Conservation (phyloP, 2,113 vertebrate genomes). For the Gymnobelideus leadbeateri region DNA sequence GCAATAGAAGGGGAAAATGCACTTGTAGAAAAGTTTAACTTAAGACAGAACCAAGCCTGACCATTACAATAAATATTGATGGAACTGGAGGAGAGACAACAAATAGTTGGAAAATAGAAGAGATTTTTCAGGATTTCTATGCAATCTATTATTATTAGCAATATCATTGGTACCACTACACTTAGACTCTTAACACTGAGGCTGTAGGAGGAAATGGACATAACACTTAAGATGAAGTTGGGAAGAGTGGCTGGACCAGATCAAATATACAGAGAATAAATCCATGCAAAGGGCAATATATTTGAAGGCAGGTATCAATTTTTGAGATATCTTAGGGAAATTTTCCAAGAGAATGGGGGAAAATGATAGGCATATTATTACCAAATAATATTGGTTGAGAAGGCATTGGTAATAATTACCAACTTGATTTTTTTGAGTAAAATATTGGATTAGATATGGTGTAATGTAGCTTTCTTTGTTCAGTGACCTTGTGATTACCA, state of each 20-base stretch:
- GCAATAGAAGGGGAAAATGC: neutral
- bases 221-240: neutral
- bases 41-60: neutral
- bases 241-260: neutral
- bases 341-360: neutral
- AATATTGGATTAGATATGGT: neutral
- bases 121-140: neutral
- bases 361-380: neutral
- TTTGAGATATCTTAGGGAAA: neutral
- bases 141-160: too few relatives aligned
- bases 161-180: neutral
- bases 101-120: neutral
- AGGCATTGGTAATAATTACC: neutral
- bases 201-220: neutral
- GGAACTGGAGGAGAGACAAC: neutral
- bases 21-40: neutral
- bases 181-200: neutral
- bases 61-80: neutral
- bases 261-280: neutral
- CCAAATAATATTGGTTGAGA: neutral
- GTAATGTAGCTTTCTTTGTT: neutral
- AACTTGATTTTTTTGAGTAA: neutral
- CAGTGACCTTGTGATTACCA: neutral
- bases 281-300: neutral
- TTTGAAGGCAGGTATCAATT: neutral